Evolutionary conservation across 2,797 vertebrate genomes (phyloP), one percentile per base, ranked within the genome.

Genomic region (Crocodylus rhombifer): DNA sequence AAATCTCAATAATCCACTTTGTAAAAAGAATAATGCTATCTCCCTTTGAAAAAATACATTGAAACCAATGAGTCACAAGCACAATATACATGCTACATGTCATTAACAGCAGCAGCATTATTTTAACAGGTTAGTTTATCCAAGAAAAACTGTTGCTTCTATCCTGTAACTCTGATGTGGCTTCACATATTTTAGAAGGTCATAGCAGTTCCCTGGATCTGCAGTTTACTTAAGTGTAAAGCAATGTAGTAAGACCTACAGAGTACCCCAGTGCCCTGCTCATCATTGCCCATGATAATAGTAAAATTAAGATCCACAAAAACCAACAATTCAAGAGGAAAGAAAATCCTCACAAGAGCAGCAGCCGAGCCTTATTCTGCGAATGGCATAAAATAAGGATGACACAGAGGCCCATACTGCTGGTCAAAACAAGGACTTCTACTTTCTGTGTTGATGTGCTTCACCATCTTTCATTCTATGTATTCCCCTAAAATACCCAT

Each of bases 401-500:
- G 84, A 82, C 5, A 16, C 42, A 4, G 62, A 88, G 90, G 67
- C 33, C 67, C 81, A 15, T 3, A 3, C 21, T 42, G 71, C 23
- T 51, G 58, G 4, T 17, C n/a, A 33, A 84, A 28, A 87, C 86
- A 93, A 93, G 67, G 23, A 92, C 1, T 33, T 82, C 64, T 28
- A 28, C 3, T 36, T 81, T 86, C 56, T 74, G 84, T 30, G 42
- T 76, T 90, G 92, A 94, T 95, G 42, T 51, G 42, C 95, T 95
- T 92, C 11, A 0, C 30, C 5, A 82, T 33, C 91, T 80, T 57
- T 89, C 94, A 90, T 93, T 88, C 93, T 97, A 93, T 95, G 94
- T 74, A 83, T 96, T 96, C 95, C 92, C 90, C 74, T 94, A 77
- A 86, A 94, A 91, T 94, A 95, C 96, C 96, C 95, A 95, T 95